Base-by-base conservation (phyloP, 2,797 vertebrate species). In the Discoglossus pictus region DNA sequence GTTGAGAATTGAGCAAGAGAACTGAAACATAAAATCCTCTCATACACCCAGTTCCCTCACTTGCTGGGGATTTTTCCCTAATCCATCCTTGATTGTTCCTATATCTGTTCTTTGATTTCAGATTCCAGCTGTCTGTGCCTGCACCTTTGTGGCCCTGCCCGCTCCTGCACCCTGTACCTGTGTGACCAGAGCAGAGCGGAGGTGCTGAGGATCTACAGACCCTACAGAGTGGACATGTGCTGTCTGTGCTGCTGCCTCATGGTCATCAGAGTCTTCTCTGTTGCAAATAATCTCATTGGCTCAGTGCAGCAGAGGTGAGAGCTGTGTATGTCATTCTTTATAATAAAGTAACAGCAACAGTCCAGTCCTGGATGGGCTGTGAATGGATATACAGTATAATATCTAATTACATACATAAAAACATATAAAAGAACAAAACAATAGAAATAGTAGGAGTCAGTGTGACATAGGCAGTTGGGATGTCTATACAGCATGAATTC, bases 181-280 rank as follows among this genome's bases (percentile, higher is more conserved):
- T 87, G 76, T 13, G 82, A 91, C 76, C 61, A 66, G 10, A 82
- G 83, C n/a, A 83, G 80, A 10, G 75, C 25, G 11, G 82, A 83
- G 0, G 0, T 86, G 34, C 90, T 90, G 65, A 74, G 83, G 51
- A 88, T 93, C 75, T 80, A 86, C 74, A 88, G 86, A 68, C 87
- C 86, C 20, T 75, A 82, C 16, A 72, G 84, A 44, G 69, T 80
- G 18, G 90, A 92, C 1, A 77, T 83, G 0, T 60, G 88, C 81
- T 92, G 89, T 36, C 61, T 91, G 0, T 83, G 86, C 48, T 91
- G 89, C 82, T 93, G 87, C 74, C 82, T 87, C 66, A 91, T 91
- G 87, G 88, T 92, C 77, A 88, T 87, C 38, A 86, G 66, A 34
- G 89, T 75, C 40, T 89, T 87, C 76, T 82, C 81, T 20, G 72